Evolutionary conservation across 2,113 vertebrate genomes (phyloP).

Genomic region (Sterrhoptilus dennistouni): DNA sequence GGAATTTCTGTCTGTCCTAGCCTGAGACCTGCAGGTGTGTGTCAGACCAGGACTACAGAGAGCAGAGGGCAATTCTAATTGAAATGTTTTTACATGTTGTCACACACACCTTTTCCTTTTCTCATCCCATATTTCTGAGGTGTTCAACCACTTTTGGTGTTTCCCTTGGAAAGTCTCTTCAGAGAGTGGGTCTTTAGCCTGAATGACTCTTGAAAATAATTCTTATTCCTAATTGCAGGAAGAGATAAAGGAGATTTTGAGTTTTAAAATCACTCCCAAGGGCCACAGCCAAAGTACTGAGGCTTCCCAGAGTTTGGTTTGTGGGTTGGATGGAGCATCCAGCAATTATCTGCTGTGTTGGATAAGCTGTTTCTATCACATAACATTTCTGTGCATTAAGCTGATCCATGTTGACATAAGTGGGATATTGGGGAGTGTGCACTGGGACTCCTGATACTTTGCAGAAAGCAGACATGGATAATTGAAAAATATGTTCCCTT

Average conservation of each 20-base stretch:
- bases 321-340: not conserved
- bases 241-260: not conserved
- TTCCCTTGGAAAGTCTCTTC: not conserved
- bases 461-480: not conserved
- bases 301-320: not conserved
- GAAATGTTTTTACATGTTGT: not conserved
- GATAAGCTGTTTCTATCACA: not conserved
- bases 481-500: conserved; percentile 22
- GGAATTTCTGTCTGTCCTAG: not conserved
- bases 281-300: not conserved
- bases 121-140: not conserved
- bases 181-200: not conserved
- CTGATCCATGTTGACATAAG: not conserved
- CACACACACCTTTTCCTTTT: not conserved
- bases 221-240: not conserved
- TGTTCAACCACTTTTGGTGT: not conserved
- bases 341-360: not conserved
- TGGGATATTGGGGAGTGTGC: not conserved
- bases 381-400: not conserved
- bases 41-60: not conserved
- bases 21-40: not conserved
- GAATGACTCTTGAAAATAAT: not conserved
- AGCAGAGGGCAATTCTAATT: not conserved
- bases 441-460: not conserved
- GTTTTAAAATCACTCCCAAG: not conserved